These are phyloP conservation scores for Ryuthela nishihirai DNA, from an alignment of 2,888 invertebrate genomes.

Conservation along the genomic window DNA sequence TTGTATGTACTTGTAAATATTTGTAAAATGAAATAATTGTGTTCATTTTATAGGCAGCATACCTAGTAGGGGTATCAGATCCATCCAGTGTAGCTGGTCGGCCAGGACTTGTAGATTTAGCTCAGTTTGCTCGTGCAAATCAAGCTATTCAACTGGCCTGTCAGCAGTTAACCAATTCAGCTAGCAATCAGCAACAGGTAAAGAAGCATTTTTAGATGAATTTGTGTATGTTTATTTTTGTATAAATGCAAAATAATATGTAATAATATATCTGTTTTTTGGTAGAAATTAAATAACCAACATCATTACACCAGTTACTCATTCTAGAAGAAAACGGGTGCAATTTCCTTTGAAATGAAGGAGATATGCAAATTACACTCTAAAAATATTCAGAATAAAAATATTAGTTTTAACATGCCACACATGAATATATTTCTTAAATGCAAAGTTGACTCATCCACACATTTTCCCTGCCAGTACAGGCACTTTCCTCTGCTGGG, in stretches of 20 bases:
- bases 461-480: no score
- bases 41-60: constrained; percentile 64
- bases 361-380: no score
- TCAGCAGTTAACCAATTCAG: constrained; percentile 65
- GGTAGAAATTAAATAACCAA: neutral
- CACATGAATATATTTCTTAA: no score
- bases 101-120: constrained; percentile 82
- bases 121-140: constrained; percentile 79
- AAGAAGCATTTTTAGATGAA: neutral
- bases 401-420: no score
- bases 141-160: constrained; percentile 89
- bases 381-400: no score
- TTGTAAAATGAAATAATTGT: no score
- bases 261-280: neutral
- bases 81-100: constrained; percentile 82
- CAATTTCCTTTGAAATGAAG: no score
- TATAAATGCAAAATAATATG: neutral
- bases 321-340: no score
- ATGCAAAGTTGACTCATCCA: no score
- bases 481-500: no score
- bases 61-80: constrained; percentile 90
- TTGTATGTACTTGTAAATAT: no score
- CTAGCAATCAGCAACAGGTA: constrained; percentile 69
- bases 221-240: neutral
- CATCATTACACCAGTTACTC: neutral